These are phyloP conservation scores for Helleia helle DNA, from an alignment of 2,888 invertebrate genomes.

Conservation along the genomic window DNA sequence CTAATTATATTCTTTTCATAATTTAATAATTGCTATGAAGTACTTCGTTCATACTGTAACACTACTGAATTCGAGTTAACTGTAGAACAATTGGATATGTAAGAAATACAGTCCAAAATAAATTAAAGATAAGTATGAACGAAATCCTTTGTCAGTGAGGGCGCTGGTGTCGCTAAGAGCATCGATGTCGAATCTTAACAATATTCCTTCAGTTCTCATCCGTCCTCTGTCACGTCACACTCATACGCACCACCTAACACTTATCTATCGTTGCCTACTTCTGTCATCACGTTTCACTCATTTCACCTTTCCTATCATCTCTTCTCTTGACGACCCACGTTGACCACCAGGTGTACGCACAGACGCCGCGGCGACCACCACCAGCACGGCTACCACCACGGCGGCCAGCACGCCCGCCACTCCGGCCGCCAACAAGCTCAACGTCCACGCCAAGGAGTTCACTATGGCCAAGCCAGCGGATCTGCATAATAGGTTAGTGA, in stretches of 20 bases:
- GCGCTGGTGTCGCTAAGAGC: constrained; percentile 15
- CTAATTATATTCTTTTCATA: too few relatives aligned
- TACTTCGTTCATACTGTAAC: too few relatives aligned
- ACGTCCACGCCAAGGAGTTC: constrained; percentile 93
- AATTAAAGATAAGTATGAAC: too few relatives aligned
- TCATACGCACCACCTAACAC: too few relatives aligned
- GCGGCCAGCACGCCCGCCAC: constrained; percentile 37
- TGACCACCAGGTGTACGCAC: constrained; percentile 76
- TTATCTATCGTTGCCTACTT: too few relatives aligned
- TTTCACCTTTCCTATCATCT: constrained; percentile 51
- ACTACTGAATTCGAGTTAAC: too few relatives aligned
- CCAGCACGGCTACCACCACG: constrained; percentile 35
- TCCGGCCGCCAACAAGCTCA: constrained; percentile 76
- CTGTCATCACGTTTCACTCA: constrained; percentile 20
- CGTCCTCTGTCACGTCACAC: not conserved
- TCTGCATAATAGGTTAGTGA: constrained; percentile 66
- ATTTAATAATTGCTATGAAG: too few relatives aligned
- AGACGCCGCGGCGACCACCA: constrained; percentile 64
- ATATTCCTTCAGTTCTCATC: not conserved
- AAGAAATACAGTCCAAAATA: not conserved
- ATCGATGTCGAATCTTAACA: constrained; percentile 15
- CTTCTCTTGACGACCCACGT: constrained; percentile 64
- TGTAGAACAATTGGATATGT: too few relatives aligned
- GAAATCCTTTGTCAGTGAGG: not conserved
- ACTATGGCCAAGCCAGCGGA: constrained; percentile 81